Percentiles rank a stretch among this genome's conserved stretches.
Conservation (phyloP, 1,140 invertebrate genomes). For the Ceratina japonica region DNA sequence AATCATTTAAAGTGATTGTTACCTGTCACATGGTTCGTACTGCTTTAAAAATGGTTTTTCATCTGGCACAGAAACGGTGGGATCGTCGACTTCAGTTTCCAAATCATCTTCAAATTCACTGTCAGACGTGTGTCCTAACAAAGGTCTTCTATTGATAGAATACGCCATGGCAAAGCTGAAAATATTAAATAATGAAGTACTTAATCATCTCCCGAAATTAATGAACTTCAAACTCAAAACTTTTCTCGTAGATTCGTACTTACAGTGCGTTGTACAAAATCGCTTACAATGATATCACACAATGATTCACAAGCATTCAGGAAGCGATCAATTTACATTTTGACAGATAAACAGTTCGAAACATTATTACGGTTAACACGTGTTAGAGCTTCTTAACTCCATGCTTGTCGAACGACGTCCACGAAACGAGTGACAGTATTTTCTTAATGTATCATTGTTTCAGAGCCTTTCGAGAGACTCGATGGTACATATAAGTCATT, state of each 20-base stretch:
- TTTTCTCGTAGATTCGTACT: conserved; percentile 4
- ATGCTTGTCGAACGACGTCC: conserved; percentile 9
- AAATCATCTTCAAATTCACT: conserved; percentile 78
- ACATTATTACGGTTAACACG: not conserved
- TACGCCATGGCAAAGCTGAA: conserved; percentile 73
- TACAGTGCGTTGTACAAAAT: not conserved
- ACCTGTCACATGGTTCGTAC: conserved; percentile 81
- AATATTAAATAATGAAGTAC: not conserved
- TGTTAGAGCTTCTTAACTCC: not conserved
- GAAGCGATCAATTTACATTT: conserved; percentile 17
- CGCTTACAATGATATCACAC: not conserved
- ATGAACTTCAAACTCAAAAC: not conserved
- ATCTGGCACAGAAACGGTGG: conserved; percentile 74
- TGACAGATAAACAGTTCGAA: not conserved
- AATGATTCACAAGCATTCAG: not conserved
- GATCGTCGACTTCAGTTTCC: conserved; percentile 76
- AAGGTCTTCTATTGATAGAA: conserved; percentile 77
- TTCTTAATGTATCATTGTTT: not conserved
- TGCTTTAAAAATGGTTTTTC: conserved; percentile 80
- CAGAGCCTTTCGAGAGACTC: not conserved
- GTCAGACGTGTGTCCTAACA: conserved; percentile 75
- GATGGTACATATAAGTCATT: conserved; percentile 9
- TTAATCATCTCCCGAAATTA: not conserved
- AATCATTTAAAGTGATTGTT: not conserved
- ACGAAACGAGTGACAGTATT: not conserved